Conservation (phyloP, 2,888 invertebrate species). For the Mesorhabditis spiculigera region DNA sequence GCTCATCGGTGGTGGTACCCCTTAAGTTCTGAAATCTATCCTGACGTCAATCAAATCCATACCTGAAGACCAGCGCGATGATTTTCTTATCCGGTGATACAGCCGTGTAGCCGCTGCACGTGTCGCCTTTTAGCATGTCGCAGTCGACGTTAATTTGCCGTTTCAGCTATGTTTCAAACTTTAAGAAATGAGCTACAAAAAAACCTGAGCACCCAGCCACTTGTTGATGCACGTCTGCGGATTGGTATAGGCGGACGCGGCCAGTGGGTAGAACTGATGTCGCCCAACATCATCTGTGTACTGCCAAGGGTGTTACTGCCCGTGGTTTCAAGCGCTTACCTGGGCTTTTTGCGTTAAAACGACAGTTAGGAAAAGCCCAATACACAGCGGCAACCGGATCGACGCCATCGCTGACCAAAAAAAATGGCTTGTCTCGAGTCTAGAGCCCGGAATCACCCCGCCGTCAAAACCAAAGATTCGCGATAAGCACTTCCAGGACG, state of each 20-base stretch:
- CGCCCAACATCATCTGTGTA: background rate
- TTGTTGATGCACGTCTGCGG: background rate
- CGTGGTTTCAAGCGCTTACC: too few species aligned
- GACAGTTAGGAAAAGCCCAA: too few species aligned
- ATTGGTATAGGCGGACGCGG: background rate
- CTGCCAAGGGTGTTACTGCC: background rate
- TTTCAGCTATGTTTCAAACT: background rate
- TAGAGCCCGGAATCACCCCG: too few species aligned
- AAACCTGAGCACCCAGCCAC: background rate
- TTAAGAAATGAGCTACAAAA: background rate
- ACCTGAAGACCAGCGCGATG: background rate
- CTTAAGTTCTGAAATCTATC: background rate
- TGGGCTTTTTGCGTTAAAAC: too few species aligned
- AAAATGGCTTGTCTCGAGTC: too few species aligned
- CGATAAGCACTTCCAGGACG: too few species aligned
- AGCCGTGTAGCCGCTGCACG: conserved; percentile 1
- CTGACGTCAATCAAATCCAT: background rate
- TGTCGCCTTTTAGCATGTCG: conserved; percentile 1
- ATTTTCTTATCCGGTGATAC: background rate
- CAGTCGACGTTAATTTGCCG: background rate
- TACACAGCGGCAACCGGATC: too few species aligned
- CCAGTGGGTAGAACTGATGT: background rate
- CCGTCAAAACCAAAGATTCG: too few species aligned
- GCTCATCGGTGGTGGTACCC: conserved; percentile 6
- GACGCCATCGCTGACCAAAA: too few species aligned